Percentiles rank a stretch among this genome's conserved stretches.
These are phyloP conservation scores for Cossypha caffra DNA, from an alignment of 2,797 vertebrate species.

Conservation along the genomic window DNA sequence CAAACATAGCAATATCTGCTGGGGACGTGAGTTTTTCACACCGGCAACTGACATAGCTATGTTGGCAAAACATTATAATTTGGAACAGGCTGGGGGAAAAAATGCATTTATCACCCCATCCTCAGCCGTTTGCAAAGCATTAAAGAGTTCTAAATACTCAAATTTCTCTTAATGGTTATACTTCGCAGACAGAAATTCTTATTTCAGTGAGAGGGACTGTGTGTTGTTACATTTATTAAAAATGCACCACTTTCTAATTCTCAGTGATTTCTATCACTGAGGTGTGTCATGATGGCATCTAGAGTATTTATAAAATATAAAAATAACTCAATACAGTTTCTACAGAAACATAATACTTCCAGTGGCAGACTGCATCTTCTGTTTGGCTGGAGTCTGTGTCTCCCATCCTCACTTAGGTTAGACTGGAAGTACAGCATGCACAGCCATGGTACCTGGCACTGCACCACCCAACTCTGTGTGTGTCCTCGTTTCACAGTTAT, in stretches of 20 bases:
- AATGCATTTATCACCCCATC: background rate
- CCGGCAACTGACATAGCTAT: background rate
- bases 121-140: conserved; percentile 2
- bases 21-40: conserved; percentile 36
- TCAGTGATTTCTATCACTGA: background rate
- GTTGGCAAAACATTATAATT: conserved; percentile 57
- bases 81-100: background rate
- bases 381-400: background rate
- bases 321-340: background rate
- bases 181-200: background rate
- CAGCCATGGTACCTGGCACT: background rate
- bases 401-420: background rate
- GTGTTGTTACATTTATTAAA: background rate
- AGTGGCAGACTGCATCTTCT: background rate
- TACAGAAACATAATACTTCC: background rate
- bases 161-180: background rate
- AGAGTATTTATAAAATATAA: background rate
- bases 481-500: background rate
- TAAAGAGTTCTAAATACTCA: background rate
- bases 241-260: background rate
- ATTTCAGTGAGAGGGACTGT: background rate
- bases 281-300: background rate
- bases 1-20: conserved; percentile 48
- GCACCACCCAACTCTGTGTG: accelerated
- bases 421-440: accelerated